Percentiles rank a stretch among this genome's conserved stretches.
Evolutionary conservation across 2,888 invertebrate genomes (phyloP).

Genomic region (Leptinotarsa tumamoca): DNA sequence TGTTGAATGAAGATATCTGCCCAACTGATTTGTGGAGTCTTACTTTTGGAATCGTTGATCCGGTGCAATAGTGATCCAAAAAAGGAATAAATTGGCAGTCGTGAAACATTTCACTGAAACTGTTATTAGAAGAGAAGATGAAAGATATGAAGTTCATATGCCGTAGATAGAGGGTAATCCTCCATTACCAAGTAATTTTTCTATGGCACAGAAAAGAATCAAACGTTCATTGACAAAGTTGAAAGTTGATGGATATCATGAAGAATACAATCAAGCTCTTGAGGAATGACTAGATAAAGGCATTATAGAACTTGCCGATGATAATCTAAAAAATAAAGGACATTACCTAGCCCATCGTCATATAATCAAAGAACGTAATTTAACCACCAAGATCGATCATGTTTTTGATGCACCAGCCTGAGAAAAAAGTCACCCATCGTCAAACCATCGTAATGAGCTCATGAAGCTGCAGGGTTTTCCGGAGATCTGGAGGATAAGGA

Average conservation of each 20-base stretch:
- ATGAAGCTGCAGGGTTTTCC: too few species aligned
- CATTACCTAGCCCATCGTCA: neutral
- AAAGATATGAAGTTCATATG: conserved; percentile 50
- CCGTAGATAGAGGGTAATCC: conserved; percentile 50
- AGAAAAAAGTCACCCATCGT: too few species aligned
- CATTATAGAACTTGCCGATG: conserved; percentile 25
- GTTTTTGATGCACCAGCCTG: neutral
- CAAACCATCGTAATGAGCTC: too few species aligned
- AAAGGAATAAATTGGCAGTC: neutral
- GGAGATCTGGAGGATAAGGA: too few species aligned
- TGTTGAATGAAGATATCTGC: neutral
- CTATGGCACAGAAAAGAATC: conserved; percentile 9
- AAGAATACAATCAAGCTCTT: conserved; percentile 13
- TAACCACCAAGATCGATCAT: conserved; percentile 15
- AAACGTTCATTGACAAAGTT: neutral
- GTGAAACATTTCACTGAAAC: too few species aligned
- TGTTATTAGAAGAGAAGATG: neutral
- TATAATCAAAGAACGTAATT: neutral
- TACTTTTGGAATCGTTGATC: conserved; percentile 52
- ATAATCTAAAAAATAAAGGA: neutral
- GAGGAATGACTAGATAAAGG: conserved; percentile 18
- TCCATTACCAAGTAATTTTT: conserved; percentile 35
- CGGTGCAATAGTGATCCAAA: conserved; percentile 26
- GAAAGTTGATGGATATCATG: neutral
- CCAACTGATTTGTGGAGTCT: conserved; percentile 47